Base-by-base conservation (phyloP, 2,797 vertebrate species). In the Rhodeus uyekii region DNA sequence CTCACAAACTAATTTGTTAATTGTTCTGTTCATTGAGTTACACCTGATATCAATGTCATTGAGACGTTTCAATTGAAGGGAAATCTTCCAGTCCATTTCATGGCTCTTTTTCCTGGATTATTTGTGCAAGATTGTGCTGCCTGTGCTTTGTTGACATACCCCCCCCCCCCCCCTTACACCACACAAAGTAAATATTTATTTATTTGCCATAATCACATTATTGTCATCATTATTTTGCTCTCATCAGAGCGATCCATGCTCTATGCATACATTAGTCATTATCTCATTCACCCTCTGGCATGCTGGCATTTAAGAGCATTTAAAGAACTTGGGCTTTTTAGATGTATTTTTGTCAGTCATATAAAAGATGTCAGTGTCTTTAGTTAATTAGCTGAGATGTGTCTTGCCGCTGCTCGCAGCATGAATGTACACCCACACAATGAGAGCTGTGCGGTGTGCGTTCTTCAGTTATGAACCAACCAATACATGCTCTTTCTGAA, bases 201-300 rank as follows among this genome's bases (percentile, higher is more conserved):
- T 77, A 67, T 67, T 75, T 24, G 8, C 50, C 38, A 75, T 39
- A 75, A 81, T 76, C 61, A 44, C 60, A 82, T 76, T 58, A 76
- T 86, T 81, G 65, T 55, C 48, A 63, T 81, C 48, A 72, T 85
- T 87, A 83, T 81, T 81, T 46, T 64, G 53, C 80, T 76, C 75
- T 86, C 80, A 74, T 84, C 42, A 69, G 50, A 75, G 83, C 38
- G 36, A 81, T 83, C 38, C 50, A 36, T 81, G 53, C 77, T 10
- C 68, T 60, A 55, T 76, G 63, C 78, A 65, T 83, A 48, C 16
- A 81, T 83, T 75, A 76, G 55, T 85, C 58, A 81, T 85, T 78
- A 75, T 72, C 83, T 84, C 78, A 44, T 48, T 86, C 81, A 84
- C 29, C 74, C 65, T 79, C 32, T 46, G 80, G 81, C 77, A 84